Percentiles rank a stretch among this genome's conserved stretches.
phyloP scores from a whole-genome alignment of 2,888 invertebrate species.

The Acanthopleura granulata region DNA sequence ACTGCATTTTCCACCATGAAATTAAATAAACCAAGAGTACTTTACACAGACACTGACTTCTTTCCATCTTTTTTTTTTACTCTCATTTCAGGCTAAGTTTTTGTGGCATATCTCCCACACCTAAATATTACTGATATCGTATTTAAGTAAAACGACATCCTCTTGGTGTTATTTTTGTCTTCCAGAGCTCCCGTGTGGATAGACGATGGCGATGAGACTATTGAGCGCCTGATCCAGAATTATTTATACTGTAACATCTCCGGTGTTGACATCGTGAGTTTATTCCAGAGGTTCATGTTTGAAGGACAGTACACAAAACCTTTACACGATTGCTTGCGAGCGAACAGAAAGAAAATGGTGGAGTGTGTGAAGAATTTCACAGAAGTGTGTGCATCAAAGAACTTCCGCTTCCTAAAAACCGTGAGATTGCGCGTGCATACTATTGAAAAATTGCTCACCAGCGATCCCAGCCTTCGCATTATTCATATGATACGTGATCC shows the following conservation, averaged over 20 bases:
- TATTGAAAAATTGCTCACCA: not conserved
- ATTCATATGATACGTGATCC: slow-evolving; percentile 8
- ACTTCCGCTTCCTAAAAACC: not conserved
- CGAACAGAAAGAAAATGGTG: not conserved
- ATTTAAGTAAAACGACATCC: too few species aligned
- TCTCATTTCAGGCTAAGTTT: too few species aligned
- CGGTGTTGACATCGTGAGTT: not conserved
- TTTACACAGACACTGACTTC: too few species aligned
- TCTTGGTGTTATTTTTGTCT: not conserved
- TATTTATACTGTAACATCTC: not conserved
- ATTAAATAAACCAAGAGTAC: too few species aligned
- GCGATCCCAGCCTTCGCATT: not conserved
- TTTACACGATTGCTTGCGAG: not conserved
- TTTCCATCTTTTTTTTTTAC: too few species aligned
- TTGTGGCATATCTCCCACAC: too few species aligned
- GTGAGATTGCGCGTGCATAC: not conserved
- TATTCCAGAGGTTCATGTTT: not conserved
- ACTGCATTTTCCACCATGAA: too few species aligned
- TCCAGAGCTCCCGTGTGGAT: not conserved
- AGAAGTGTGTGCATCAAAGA: not conserved
- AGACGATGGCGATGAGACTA: not conserved
- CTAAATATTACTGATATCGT: too few species aligned
- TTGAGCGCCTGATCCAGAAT: not conserved
- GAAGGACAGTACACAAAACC: slow-evolving; percentile 3
- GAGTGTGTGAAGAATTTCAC: not conserved